A percentile compares a stretch with the other conserved stretches of the same genome.
Evolutionary conservation across 1,140 invertebrate species (phyloP).

Genomic region (Tetramorium simillimum): DNA sequence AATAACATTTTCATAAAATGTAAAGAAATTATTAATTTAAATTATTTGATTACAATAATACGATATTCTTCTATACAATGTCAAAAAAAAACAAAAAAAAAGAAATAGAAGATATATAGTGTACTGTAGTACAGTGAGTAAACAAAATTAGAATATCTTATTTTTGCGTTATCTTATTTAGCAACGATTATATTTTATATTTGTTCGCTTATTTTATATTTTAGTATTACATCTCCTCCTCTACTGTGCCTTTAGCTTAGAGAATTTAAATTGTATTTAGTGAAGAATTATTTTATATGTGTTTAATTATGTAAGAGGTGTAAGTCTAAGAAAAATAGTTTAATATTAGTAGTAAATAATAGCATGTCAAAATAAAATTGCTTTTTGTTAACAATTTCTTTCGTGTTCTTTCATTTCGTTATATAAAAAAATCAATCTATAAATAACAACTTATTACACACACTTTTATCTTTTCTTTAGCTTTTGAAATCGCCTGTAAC

Average conservation of each 20-base stretch:
- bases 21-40: conserved; percentile 15
- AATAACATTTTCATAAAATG: neutral
- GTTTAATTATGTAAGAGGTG: neutral
- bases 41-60: neutral
- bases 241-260: neutral
- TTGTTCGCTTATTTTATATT: conserved; percentile 16
- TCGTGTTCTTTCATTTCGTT: neutral
- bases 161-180: no score
- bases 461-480: neutral
- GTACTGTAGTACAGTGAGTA: neutral
- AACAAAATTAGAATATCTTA: conserved; percentile 6
- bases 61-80: neutral
- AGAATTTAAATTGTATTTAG: conserved; percentile 18
- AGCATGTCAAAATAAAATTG: conserved; percentile 20
- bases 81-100: neutral
- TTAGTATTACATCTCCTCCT: neutral
- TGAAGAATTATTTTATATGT: conserved; percentile 6
- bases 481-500: neutral
- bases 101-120: neutral
- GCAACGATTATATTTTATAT: neutral
- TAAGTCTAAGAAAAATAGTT: neutral
- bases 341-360: conserved; percentile 14
- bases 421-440: neutral
- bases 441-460: neutral
- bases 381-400: neutral